Evolutionary conservation across 2,888 invertebrate genomes (phyloP).

Genomic region (Melinaea menophilus): DNA sequence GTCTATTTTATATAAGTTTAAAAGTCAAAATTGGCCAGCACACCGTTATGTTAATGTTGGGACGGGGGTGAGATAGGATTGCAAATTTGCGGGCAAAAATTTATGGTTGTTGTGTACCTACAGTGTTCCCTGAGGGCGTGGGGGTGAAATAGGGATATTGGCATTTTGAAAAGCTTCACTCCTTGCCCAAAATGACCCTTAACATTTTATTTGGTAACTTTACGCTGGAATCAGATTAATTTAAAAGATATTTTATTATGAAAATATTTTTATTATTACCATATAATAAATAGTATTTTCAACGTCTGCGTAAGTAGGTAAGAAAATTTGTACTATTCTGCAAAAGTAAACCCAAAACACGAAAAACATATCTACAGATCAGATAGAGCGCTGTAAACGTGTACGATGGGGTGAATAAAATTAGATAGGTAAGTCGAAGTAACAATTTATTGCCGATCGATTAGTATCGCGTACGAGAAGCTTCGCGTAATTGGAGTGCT

Average conservation of each 20-base stretch:
- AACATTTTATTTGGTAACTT: conserved; percentile 74
- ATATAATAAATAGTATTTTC: background rate
- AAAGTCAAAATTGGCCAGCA: conserved; percentile 60
- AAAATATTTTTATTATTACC: background rate
- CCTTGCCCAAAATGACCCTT: conserved; percentile 74
- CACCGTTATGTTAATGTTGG: conserved; percentile 73
- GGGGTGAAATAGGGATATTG: conserved; percentile 72
- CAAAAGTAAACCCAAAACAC: background rate
- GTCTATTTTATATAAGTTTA: conserved; percentile 35
- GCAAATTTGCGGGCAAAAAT: conserved; percentile 77
- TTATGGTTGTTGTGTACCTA: conserved; percentile 64
- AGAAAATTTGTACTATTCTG: background rate
- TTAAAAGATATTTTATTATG: background rate
- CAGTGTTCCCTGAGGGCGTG: conserved; percentile 61
- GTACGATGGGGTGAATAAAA: conserved; percentile 31
- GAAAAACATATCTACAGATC: conserved; percentile 10
- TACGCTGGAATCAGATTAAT: background rate
- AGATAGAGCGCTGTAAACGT: conserved; percentile 19
- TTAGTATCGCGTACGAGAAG: conserved; percentile 53
- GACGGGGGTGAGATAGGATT: conserved; percentile 72
- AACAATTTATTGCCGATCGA: conserved; percentile 63
- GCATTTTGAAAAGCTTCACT: conserved; percentile 68
- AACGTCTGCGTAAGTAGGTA: background rate
- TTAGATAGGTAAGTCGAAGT: conserved; percentile 52
- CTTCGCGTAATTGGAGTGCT: conserved; percentile 67